phyloP scores from a whole-genome alignment of 1,140 invertebrate genomes.

The Paraescarpia echinospica region DNA sequence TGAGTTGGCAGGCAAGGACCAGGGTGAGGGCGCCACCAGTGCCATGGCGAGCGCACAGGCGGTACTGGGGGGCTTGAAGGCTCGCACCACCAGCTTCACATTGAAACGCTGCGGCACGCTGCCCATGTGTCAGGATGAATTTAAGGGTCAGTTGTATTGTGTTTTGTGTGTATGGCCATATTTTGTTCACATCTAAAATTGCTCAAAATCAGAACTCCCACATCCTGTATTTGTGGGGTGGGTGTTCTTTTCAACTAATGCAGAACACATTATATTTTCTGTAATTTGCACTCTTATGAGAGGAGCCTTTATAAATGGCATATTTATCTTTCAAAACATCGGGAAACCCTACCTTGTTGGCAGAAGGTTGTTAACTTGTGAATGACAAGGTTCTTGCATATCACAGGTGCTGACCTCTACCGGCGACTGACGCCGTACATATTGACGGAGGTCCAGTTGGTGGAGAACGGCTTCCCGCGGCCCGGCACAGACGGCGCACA shows the following conservation, averaged over 20 bases:
- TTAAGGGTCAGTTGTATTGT: background rate
- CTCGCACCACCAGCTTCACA: conserved; percentile 70
- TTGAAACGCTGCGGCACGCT: conserved; percentile 40
- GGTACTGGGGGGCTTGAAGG: conserved; percentile 67
- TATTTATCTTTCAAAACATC: no score
- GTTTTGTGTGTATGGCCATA: background rate
- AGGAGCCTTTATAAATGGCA: no score
- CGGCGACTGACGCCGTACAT: conserved; percentile 63
- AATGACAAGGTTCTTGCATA: background rate
- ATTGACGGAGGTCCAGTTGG: conserved; percentile 75
- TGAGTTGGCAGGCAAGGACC: conserved; percentile 33
- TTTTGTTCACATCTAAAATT: background rate
- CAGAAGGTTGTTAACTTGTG: background rate
- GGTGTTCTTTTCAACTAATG: no score
- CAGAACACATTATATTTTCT: no score
- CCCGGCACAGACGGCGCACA: conserved; percentile 65
- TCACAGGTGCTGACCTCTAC: conserved; percentile 15
- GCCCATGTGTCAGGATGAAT: background rate
- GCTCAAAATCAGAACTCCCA: no score
- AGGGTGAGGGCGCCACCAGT: conserved; percentile 18
- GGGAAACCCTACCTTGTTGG: no score
- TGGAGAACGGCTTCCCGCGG: conserved; percentile 81
- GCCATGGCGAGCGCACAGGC: conserved; percentile 63
- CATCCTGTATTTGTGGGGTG: no score
- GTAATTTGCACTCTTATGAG: no score